phyloP scores from a whole-genome alignment of 2,888 invertebrate genomes.

The Meta bourneti region DNA sequence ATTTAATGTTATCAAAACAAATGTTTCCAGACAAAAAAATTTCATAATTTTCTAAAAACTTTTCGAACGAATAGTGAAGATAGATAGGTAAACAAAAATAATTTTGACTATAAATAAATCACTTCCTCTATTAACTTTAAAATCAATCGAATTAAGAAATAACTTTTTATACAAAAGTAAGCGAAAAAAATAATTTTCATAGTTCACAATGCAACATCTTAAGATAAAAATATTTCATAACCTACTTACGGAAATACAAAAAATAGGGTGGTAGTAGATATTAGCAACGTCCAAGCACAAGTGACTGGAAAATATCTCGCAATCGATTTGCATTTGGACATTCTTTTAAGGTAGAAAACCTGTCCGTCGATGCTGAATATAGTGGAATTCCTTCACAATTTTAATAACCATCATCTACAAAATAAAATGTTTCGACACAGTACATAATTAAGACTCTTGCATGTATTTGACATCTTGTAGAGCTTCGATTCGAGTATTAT shows the following conservation, averaged over 20 bases:
- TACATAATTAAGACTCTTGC: background rate
- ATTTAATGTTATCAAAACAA: no score
- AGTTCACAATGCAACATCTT: no score
- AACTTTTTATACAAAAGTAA: no score
- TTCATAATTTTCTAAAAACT: no score
- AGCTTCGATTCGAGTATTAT: background rate
- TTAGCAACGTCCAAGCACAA: conserved; percentile 97
- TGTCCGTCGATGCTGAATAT: conserved; percentile 1
- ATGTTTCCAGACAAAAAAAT: no score
- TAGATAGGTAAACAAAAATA: no score
- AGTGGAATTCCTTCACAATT: background rate
- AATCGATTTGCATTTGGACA: conserved; percentile 98
- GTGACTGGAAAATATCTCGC: conserved; percentile 98
- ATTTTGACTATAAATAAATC: no score
- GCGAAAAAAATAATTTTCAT: no score
- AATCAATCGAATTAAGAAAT: no score
- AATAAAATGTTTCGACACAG: conserved; percentile 9
- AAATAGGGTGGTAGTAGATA: conserved; percentile 95
- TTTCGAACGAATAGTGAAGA: no score
- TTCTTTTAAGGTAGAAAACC: conserved; percentile 80
- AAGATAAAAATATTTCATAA: background rate
- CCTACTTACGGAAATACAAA: conserved; percentile 98
- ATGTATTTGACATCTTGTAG: background rate
- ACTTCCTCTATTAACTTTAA: no score
- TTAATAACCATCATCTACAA: conserved; percentile 44